These are phyloP conservation scores for Pseudorectes ferrugineus DNA, from an alignment of 2,113 vertebrate genomes.

Conservation along the genomic window DNA sequence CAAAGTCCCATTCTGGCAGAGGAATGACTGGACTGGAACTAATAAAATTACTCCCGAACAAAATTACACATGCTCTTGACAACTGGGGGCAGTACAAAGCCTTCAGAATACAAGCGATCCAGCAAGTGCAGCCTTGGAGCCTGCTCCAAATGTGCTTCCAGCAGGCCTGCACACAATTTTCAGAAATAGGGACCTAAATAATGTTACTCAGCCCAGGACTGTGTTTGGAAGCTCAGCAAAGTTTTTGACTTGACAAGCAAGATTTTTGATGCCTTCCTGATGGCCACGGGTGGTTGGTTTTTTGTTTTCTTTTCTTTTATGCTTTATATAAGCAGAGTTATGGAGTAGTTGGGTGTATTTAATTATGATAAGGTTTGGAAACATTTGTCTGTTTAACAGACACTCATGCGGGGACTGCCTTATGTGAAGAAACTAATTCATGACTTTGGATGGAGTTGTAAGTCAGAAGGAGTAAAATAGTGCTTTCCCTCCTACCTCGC, in stretches of 20 bases:
- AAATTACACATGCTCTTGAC: not conserved
- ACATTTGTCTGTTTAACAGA: not conserved
- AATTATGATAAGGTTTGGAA: not conserved
- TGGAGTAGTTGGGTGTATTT: not conserved
- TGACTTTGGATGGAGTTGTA: not conserved
- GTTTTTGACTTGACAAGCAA: not conserved
- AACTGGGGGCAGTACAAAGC: not conserved
- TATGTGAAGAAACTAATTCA: not conserved
- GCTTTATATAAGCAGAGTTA: not conserved
- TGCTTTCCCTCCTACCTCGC: fast-evolving
- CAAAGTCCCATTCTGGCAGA: not conserved
- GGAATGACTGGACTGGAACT: not conserved
- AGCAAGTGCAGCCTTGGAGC: not conserved
- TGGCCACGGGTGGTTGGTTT: not conserved
- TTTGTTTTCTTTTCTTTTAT: not conserved
- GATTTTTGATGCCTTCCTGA: not conserved
- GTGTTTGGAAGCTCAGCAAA: not conserved
- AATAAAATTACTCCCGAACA: not conserved
- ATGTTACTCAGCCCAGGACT: not conserved
- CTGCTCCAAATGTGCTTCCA: not conserved
- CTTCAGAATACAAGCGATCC: not conserved
- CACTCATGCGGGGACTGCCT: not conserved
- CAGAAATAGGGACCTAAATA: not conserved
- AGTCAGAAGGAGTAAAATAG: not conserved
- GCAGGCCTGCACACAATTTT: not conserved